phyloP scores from a whole-genome alignment of 1,140 invertebrate species.

The Pseudobourletiella spinata region DNA sequence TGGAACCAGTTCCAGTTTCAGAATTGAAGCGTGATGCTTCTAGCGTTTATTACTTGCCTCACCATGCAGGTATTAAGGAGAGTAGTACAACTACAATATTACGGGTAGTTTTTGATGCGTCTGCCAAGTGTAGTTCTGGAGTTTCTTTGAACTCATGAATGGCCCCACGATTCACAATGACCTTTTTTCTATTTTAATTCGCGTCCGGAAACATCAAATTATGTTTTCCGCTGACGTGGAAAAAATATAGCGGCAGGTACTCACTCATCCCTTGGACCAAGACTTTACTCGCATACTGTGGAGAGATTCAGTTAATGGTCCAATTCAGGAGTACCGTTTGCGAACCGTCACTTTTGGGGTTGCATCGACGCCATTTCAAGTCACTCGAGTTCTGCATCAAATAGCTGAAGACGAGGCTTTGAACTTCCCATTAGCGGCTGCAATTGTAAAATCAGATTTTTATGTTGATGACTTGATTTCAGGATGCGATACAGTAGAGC shows the following conservation, averaged over 20 bases:
- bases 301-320: conserved; percentile 19
- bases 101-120: conserved; percentile 15
- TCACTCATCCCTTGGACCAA: background rate
- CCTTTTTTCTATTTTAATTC: conserved; percentile 40
- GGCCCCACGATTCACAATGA: conserved; percentile 40
- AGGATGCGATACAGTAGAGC: background rate
- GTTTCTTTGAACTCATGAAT: conserved; percentile 27
- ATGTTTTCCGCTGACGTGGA: conserved; percentile 38
- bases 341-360: too few species aligned
- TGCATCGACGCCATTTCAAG: conserved; percentile 39
- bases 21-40: conserved; percentile 25
- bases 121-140: background rate
- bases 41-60: conserved; percentile 13
- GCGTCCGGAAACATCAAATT: conserved; percentile 40
- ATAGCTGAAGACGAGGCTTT: conserved; percentile 13
- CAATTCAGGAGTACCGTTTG: conserved; percentile 36
- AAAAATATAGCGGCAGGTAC: conserved; percentile 36
- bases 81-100: conserved; percentile 7
- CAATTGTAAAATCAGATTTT: background rate
- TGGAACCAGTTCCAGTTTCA: background rate
- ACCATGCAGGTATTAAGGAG: conserved; percentile 7
- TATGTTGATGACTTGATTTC: background rate
- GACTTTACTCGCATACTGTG: conserved; percentile 32
- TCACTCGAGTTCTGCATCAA: conserved; percentile 36
- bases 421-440: background rate